Evolutionary conservation across 2,113 vertebrate genomes (phyloP).

Genomic region (Neodontobutis hainanensis): DNA sequence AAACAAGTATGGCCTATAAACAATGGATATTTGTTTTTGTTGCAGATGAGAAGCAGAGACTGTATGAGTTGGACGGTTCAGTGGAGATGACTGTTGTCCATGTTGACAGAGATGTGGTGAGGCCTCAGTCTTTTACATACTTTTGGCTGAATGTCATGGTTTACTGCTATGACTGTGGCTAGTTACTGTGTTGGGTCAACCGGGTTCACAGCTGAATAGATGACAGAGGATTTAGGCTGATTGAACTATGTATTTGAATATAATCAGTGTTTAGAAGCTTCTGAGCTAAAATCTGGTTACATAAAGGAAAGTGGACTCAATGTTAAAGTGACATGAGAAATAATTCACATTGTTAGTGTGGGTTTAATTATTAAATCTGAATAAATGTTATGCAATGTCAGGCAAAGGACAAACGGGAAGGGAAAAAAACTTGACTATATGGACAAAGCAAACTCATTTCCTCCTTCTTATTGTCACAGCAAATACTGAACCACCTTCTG

Average conservation of each 20-base stretch:
- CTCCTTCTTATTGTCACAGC: constrained; percentile 68
- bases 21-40: constrained; percentile 1
- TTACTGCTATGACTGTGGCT: constrained; percentile 23
- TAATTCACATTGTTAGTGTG: constrained; percentile 25
- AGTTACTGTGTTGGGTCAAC: constrained; percentile 7
- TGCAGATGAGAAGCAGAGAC: constrained; percentile 81
- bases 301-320: constrained; percentile 15
- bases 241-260: constrained; percentile 16
- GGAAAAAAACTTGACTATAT: background rate
- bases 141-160: background rate
- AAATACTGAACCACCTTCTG: constrained; percentile 98
- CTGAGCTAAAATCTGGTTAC: constrained; percentile 50
- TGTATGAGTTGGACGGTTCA: constrained; percentile 77
- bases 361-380: constrained; percentile 40
- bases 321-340: background rate
- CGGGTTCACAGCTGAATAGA: background rate
- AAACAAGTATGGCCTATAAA: background rate
- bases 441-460: background rate
- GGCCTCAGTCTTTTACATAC: constrained; percentile 18
- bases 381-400: constrained; percentile 1
- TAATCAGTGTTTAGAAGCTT: constrained; percentile 33
- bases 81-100: constrained; percentile 82
- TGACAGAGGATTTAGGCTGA: constrained; percentile 23
- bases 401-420: background rate
- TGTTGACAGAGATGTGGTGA: constrained; percentile 94